A percentile compares a stretch with the other conserved stretches of the same genome.
Evolutionary conservation across 2,797 vertebrate species (phyloP).

Genomic region (Sarcophilus harrisii): DNA sequence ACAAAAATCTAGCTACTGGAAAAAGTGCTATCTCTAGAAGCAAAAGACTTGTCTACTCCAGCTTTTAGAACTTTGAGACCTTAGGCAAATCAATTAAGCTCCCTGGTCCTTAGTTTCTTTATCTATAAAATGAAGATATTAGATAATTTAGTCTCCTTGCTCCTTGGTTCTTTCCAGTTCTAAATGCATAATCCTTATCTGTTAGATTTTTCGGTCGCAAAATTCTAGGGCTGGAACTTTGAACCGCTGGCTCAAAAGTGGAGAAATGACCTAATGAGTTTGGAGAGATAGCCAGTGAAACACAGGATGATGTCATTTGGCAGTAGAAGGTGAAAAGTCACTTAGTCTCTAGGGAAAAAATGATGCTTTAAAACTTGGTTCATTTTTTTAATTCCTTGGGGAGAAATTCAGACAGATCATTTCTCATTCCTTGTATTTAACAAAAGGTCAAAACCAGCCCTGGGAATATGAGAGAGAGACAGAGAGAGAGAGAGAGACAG

Average conservation of each 20-base stretch:
- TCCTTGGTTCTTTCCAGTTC: neutral
- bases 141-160: neutral
- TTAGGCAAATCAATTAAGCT: neutral
- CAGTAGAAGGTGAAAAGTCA: neutral
- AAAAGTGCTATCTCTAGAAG: neutral
- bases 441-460: neutral
- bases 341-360: neutral
- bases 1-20: neutral
- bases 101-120: conserved; percentile 17
- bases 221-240: neutral
- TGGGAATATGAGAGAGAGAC: too few species aligned
- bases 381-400: neutral
- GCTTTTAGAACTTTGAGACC: neutral
- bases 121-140: neutral
- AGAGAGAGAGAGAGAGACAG: too few species aligned
- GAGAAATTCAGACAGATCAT: neutral
- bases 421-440: neutral
- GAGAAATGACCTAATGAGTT: neutral
- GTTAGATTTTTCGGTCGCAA: neutral
- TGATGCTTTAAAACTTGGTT: neutral
- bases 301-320: neutral
- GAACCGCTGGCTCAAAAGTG: neutral
- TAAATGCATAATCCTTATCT: neutral
- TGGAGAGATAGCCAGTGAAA: neutral
- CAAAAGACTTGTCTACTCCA: neutral